Percentiles rank a stretch among this genome's conserved stretches.
Conservation (phyloP, 2,888 invertebrate species). For the Mesoligia furuncula region DNA sequence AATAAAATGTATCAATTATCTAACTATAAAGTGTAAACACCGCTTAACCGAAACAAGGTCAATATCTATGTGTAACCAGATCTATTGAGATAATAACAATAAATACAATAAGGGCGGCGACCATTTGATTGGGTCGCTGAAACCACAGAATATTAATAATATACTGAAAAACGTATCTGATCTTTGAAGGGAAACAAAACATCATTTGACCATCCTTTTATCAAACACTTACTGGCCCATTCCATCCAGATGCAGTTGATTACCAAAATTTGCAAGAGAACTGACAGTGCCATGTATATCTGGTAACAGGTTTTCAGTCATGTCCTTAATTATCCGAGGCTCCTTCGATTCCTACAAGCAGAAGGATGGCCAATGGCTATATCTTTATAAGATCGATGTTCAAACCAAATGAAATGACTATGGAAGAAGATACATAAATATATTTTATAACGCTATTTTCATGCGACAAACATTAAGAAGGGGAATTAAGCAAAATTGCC, state of each 20-base stretch:
- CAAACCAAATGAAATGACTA: background rate
- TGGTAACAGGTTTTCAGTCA: background rate
- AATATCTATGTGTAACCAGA: slow-evolving; percentile 46
- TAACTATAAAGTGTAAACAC: slow-evolving; percentile 28
- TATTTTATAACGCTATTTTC: background rate
- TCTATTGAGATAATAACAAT: slow-evolving; percentile 50
- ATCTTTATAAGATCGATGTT: background rate
- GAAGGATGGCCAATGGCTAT: background rate
- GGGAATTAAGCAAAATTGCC: too few relatives aligned
- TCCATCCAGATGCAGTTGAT: background rate
- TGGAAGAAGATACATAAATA: too few relatives aligned
- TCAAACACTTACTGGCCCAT: background rate
- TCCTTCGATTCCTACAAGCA: too few relatives aligned
- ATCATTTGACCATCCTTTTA: background rate
- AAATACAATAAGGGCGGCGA: slow-evolving; percentile 43
- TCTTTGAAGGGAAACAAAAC: background rate
- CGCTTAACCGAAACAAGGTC: slow-evolving; percentile 56
- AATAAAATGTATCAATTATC: background rate
- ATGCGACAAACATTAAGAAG: background rate
- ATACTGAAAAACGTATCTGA: background rate
- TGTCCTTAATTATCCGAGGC: background rate
- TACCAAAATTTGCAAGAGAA: background rate
- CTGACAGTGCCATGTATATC: background rate
- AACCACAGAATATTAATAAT: background rate
- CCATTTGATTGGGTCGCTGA: slow-evolving; percentile 29